Conservation (phyloP, 1,140 invertebrate genomes). For the Trachymyrmex cornetzi region DNA sequence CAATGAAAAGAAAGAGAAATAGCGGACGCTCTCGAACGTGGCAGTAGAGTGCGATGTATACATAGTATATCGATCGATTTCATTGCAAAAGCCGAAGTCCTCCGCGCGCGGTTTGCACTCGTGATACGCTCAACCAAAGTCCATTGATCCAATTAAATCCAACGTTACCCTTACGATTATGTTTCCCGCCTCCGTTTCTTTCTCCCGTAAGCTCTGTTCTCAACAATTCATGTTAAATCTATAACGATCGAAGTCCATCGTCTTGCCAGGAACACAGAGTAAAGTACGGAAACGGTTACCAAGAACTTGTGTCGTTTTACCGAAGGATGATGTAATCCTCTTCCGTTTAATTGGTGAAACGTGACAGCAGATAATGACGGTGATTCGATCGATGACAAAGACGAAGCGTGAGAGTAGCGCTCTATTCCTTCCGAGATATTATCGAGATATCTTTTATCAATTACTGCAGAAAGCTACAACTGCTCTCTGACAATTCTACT, state of each 20-base stretch:
- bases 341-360: constrained; percentile 76
- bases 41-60: neutral
- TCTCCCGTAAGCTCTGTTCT: constrained; percentile 31
- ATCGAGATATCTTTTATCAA: constrained; percentile 36
- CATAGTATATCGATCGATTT: constrained; percentile 13
- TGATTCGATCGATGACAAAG: constrained; percentile 62
- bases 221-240: constrained; percentile 46
- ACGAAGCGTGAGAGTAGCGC: constrained; percentile 47
- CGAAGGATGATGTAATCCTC: constrained; percentile 66
- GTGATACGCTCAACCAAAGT: constrained; percentile 38
- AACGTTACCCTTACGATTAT: constrained; percentile 40
- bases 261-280: neutral
- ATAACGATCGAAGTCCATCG: constrained; percentile 61
- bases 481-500: neutral
- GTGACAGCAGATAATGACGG: constrained; percentile 77
- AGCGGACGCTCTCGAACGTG: constrained; percentile 23
- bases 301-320: constrained; percentile 64
- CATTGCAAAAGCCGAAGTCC: constrained; percentile 2
- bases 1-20: constrained; percentile 1
- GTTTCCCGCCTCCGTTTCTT: constrained; percentile 42
- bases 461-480: constrained; percentile 11
- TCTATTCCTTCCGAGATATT: constrained; percentile 1
- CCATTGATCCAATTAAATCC: constrained; percentile 64
- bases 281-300: constrained; percentile 31
- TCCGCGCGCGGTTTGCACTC: constrained; percentile 24